Conservation (phyloP, 2,797 vertebrate species). For the Macrochelys suwanniensis region DNA sequence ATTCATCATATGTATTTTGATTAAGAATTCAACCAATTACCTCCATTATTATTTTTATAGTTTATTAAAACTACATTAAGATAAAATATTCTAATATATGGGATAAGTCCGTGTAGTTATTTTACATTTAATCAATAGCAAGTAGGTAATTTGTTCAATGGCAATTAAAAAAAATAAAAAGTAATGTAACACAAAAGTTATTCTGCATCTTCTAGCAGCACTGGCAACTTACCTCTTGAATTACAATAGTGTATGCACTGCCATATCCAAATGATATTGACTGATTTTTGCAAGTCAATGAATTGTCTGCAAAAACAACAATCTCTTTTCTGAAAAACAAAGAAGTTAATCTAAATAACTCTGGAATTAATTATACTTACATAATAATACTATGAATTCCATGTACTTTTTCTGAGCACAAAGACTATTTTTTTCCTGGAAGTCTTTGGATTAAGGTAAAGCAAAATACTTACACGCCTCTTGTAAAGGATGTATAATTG, state of each 20-base stretch:
- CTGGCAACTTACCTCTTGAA: slow-evolving; percentile 76
- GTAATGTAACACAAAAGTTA: background rate
- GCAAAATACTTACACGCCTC: slow-evolving; percentile 84
- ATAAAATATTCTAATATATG: background rate
- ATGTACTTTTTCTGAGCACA: background rate
- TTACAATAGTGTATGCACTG: slow-evolving; percentile 86
- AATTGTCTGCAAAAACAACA: background rate
- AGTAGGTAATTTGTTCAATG: background rate
- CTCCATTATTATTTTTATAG: background rate
- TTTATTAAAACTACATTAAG: background rate
- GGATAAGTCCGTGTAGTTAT: background rate
- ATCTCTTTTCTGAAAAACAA: slow-evolving; percentile 22
- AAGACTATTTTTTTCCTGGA: background rate
- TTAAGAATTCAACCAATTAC: background rate
- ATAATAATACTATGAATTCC: background rate
- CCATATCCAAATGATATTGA: slow-evolving; percentile 85
- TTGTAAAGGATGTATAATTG: slow-evolving; percentile 77
- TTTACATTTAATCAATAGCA: background rate
- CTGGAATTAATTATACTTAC: background rate
- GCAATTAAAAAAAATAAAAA: background rate
- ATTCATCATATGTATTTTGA: background rate
- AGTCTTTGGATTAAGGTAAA: background rate
- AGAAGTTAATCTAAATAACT: background rate
- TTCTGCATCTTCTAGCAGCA: background rate
- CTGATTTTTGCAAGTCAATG: slow-evolving; percentile 35